Evolutionary conservation across 2,113 vertebrate species (phyloP), one percentile per base, ranked within the genome.

Genomic region (Labeo rohita): DNA sequence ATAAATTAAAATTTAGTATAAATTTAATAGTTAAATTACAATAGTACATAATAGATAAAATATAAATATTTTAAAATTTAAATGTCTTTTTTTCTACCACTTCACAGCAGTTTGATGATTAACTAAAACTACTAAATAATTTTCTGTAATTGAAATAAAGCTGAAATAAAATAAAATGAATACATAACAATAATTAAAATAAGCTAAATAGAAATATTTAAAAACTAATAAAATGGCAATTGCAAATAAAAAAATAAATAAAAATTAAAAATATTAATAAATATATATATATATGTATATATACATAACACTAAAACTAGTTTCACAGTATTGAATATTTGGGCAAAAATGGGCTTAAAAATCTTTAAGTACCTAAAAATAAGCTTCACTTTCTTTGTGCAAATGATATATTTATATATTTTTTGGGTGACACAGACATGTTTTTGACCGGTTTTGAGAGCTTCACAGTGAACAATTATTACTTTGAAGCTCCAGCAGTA

Each of bases 381-480:
- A 28, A 23, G 4, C 61, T 13, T 36, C 65, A 68, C 6, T 28
- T 15, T 65, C n/a, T 5, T 11, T 65, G 2, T 3, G 65, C 23
- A 68, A 68, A 68, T 21, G 0, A 59, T 59, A 43, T 39, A 8
- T 3, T n/a, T 23, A 63, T 3, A 63, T 63, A 23, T 28, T 36
- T 36, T 34, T 36, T 34, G 2, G 56, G 3, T 28, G 11, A 28
- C 34, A 56, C 4, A 12, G 6, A 21, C 52, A 56, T 3, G 76
- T 21, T 39, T 18, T n/a, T 13, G 21, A 63, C 78, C n/a, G 12
- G 36, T 80, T 80, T 23, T 43, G 36, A 65, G 21, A 65, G 59
- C 47, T 65, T 80, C 18, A 79, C 18, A 8, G 9, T 61, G 54
- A 79, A 59, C 39, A 63, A 63, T 63, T 63, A 63, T 63, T 61